These are phyloP conservation scores for Porites evermanni DNA, from an alignment of 92 coral and sea anemone genomes.

Conservation along the genomic window DNA sequence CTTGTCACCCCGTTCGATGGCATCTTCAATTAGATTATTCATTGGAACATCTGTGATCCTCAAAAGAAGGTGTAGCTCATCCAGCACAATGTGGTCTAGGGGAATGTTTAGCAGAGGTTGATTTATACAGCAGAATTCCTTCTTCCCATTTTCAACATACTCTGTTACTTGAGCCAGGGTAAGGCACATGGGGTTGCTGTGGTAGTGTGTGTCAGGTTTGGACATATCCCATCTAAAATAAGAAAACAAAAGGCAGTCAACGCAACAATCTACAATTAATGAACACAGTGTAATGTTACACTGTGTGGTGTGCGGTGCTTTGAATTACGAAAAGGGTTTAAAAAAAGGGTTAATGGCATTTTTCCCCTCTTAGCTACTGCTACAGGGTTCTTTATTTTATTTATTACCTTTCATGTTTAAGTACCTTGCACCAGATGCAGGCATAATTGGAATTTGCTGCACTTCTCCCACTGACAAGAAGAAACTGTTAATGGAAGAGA, in stretches of 20 bases:
- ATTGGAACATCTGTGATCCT: slow-evolving; percentile 28
- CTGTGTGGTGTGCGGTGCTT: neutral
- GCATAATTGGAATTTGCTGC: slow-evolving; percentile 60
- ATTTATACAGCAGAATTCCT: slow-evolving; percentile 55
- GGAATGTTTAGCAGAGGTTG: slow-evolving; percentile 58
- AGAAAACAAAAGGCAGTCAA: neutral
- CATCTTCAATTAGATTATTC: slow-evolving; percentile 1
- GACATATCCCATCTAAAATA: slow-evolving; percentile 58
- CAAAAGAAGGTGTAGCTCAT: slow-evolving; percentile 55
- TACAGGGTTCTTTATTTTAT: neutral
- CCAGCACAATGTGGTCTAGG: slow-evolving; percentile 43
- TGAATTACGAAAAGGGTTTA: neutral
- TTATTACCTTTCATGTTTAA: slow-evolving; percentile 33
- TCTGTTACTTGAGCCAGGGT: slow-evolving; percentile 45
- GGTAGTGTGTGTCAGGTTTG: slow-evolving; percentile 16
- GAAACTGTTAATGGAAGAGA: slow-evolving; percentile 37
- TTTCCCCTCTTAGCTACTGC: neutral
- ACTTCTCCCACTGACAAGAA: slow-evolving; percentile 51
- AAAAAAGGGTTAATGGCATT: neutral
- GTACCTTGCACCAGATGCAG: slow-evolving; percentile 59
- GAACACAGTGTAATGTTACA: neutral
- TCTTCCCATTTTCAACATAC: slow-evolving; percentile 18
- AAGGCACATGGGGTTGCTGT: slow-evolving; percentile 36
- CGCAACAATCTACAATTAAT: neutral
- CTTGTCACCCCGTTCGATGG: no score